phyloP scores from a whole-genome alignment of 2,113 vertebrate genomes.

The Melanotaenia duboulayi region DNA sequence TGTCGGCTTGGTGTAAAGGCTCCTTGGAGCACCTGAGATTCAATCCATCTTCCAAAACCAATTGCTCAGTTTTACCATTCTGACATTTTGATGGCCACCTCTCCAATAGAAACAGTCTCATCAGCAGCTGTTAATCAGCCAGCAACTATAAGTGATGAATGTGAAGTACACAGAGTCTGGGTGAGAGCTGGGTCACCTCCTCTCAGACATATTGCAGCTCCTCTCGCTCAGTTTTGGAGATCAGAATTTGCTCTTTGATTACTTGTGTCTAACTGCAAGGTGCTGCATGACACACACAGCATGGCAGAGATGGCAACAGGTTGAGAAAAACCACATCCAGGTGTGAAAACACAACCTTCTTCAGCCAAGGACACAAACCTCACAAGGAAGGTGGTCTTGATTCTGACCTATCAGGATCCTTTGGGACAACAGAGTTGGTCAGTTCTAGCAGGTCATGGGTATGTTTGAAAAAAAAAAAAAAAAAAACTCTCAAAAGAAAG shows the following conservation, averaged over 20 bases:
- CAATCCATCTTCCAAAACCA: no score
- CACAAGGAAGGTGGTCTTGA: slow-evolving; percentile 17
- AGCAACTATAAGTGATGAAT: no score
- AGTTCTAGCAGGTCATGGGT: no score
- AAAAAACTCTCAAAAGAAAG: no score
- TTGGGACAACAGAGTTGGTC: not conserved
- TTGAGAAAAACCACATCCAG: slow-evolving; percentile 57
- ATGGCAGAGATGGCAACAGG: slow-evolving; percentile 53
- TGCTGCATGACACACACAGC: slow-evolving; percentile 15
- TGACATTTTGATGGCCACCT: not conserved
- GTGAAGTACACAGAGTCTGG: not conserved
- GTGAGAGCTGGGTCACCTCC: slow-evolving; percentile 1
- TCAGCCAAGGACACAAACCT: slow-evolving; percentile 9
- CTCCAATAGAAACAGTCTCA: not conserved
- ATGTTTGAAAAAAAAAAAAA: no score
- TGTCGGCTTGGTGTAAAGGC: no score
- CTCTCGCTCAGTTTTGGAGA: slow-evolving; percentile 37
- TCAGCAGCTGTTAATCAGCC: not conserved
- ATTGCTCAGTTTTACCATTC: no score
- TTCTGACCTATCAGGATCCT: slow-evolving; percentile 9
- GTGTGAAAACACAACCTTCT: slow-evolving; percentile 47
- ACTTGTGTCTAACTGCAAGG: slow-evolving; percentile 42
- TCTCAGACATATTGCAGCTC: slow-evolving; percentile 20
- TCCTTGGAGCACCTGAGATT: no score
- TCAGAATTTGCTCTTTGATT: slow-evolving; percentile 36